These are phyloP conservation scores for Ischnus inquisitorius DNA, from an alignment of 2,888 invertebrate species.

Conservation along the genomic window DNA sequence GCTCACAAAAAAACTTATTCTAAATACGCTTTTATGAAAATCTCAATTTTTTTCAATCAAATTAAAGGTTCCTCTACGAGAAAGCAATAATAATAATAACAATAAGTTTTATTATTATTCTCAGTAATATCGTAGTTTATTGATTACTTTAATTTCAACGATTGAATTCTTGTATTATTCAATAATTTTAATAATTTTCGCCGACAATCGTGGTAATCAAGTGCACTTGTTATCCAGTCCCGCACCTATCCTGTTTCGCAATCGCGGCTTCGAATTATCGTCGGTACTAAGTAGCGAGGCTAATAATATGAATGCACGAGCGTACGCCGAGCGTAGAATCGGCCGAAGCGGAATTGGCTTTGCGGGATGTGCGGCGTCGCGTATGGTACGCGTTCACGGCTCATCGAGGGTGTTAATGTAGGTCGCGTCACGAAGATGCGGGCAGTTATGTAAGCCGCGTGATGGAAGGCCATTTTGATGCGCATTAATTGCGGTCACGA, in stretches of 20 bases:
- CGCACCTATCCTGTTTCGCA: not conserved
- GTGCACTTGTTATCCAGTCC: not conserved
- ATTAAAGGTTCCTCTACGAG: too few relatives aligned
- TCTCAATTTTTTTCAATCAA: too few relatives aligned
- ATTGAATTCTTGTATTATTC: not conserved
- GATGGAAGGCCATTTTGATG: conserved; percentile 54
- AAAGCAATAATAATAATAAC: too few relatives aligned
- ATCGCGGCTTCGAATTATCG: conserved; percentile 20
- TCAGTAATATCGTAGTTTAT: too few relatives aligned
- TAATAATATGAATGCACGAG: conserved; percentile 26
- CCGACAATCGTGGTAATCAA: not conserved
- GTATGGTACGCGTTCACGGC: conserved; percentile 40
- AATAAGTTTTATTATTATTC: too few relatives aligned
- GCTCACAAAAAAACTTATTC: too few relatives aligned
- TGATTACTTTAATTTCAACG: too few relatives aligned
- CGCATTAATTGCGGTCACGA: conserved; percentile 59
- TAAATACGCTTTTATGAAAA: too few relatives aligned
- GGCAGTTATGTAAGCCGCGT: conserved; percentile 53
- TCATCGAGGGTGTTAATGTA: conserved; percentile 65
- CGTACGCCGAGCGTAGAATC: conserved; percentile 23
- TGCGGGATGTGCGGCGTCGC: conserved; percentile 60
- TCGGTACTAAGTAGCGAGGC: not conserved
- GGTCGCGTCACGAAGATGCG: conserved; percentile 62
- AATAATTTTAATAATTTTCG: not conserved
- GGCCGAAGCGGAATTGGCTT: conserved; percentile 45